Evolutionary conservation across 2,888 invertebrate species (phyloP), one percentile per base, ranked within the genome.

Genomic region (Pharmacophagus antenor): DNA sequence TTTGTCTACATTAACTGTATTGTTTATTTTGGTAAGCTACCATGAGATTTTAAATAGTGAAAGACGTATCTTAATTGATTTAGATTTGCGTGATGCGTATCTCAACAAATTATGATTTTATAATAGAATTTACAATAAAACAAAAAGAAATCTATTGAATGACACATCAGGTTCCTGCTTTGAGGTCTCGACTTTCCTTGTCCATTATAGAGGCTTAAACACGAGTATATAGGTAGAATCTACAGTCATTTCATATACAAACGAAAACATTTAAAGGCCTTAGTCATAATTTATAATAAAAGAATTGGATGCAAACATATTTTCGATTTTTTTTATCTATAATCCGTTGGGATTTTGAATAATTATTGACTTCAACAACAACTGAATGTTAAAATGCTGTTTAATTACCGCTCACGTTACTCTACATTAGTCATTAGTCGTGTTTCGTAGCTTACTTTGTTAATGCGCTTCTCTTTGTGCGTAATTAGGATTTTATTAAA

Each of bases 401-500:
- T 55, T 57, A 50, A 57, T 49, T 42, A 57, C 42, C 15, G 56
- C 56, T 57, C 23, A 58, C 52, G 52, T 58, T 23, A 52, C 41
- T 58, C 46, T 47, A 56, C 47, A n/a, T 56, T 51, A 58, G 47
- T 58, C 58, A 58, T 23, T 52, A 25, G 23, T 47, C 10, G 37
- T 41, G 18, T 47, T 53, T 51, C 18, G 56, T 56, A 17, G 49
- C 31, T 44, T 50, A 18, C n/a, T 58, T 15, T 58, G 27, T 51
- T 46, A 21, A 27, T 37, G 8, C 47, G 20, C 20, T 17, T n/a
- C 47, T 58, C 47, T 23, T 58, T 48, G 51, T 52, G 37, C 31
- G 49, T 54, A 59, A 54, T 59, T 59, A 42, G 49, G 12, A 31
- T 54, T 59, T 55, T 22, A 59, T 55, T 17, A 54, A 54, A 47